phyloP scores from a whole-genome alignment of 2,797 vertebrate species.

The Melanotaenia trifasciata region DNA sequence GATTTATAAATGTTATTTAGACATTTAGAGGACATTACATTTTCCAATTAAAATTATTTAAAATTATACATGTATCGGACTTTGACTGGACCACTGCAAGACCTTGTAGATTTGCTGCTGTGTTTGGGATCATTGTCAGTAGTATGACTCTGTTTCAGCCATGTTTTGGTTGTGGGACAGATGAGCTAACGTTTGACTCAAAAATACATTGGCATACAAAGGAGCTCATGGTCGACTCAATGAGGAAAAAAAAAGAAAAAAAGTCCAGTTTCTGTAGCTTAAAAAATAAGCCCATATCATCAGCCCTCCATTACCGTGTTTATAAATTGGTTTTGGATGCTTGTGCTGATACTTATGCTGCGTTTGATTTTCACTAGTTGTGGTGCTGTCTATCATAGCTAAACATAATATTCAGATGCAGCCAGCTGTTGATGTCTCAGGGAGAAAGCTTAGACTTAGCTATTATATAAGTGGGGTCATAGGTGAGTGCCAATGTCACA shows the following conservation, averaged over 20 bases:
- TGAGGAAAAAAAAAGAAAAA: neutral
- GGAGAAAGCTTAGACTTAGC: conserved; percentile 8
- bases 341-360: neutral
- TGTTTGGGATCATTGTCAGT: neutral
- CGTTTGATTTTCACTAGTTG: neutral
- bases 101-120: neutral
- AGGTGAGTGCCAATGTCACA: conserved; percentile 6
- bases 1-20: neutral
- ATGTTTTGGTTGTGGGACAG: no score
- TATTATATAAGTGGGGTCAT: conserved; percentile 30
- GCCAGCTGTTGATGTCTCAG: conserved; percentile 8
- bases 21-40: neutral
- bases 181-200: no score
- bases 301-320: neutral
- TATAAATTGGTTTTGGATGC: neutral
- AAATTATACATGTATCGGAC: neutral
- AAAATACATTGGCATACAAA: neutral
- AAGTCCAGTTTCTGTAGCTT: neutral
- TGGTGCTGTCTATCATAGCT: neutral
- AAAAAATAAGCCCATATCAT: neutral
- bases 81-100: neutral
- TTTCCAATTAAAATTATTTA: neutral
- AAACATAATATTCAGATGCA: neutral
- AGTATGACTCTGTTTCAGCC: neutral
- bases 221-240: neutral